Conservation (phyloP, 1,140 invertebrate genomes). For the Drosophila trapezifrons region DNA sequence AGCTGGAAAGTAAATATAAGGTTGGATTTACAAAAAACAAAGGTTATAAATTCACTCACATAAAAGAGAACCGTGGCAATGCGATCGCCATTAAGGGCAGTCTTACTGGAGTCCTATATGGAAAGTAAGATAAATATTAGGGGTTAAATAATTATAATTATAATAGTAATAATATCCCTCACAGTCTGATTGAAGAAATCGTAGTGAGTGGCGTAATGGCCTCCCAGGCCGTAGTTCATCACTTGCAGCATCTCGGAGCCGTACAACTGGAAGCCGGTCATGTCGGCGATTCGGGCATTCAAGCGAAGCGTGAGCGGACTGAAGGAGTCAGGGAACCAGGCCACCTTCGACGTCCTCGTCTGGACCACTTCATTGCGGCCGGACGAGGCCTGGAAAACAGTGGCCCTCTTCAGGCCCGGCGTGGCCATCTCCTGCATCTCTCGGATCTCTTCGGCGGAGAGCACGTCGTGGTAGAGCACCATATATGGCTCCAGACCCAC, state of each 20-base stretch:
- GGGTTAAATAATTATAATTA: not conserved
- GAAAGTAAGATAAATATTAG: no score
- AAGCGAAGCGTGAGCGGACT: constrained; percentile 90
- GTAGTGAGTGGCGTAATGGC: constrained; percentile 89
- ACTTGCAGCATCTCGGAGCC: constrained; percentile 88
- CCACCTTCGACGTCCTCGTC: constrained; percentile 98
- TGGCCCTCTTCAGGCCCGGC: constrained; percentile 94
- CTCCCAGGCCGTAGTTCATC: constrained; percentile 89
- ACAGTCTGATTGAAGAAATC: constrained; percentile 86
- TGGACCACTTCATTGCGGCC: constrained; percentile 93
- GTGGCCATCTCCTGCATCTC: constrained; percentile 93
- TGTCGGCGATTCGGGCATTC: constrained; percentile 89
- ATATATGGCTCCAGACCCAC: constrained; percentile 93
- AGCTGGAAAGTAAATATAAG: constrained; percentile 86
- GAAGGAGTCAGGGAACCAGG: constrained; percentile 95
- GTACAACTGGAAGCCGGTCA: constrained; percentile 87
- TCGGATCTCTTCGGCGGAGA: constrained; percentile 94
- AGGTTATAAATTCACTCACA: constrained; percentile 57
- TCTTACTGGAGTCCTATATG: constrained; percentile 22
- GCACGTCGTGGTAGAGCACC: constrained; percentile 94
- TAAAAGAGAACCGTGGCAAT: constrained; percentile 80
- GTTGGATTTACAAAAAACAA: no score
- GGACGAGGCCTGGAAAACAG: constrained; percentile 89
- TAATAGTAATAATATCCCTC: constrained; percentile 1
- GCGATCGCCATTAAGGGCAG: constrained; percentile 60